Evolutionary conservation across 2,113 vertebrate species (phyloP), one percentile per base, ranked within the genome.

Genomic region (Eleginops maclovinus): DNA sequence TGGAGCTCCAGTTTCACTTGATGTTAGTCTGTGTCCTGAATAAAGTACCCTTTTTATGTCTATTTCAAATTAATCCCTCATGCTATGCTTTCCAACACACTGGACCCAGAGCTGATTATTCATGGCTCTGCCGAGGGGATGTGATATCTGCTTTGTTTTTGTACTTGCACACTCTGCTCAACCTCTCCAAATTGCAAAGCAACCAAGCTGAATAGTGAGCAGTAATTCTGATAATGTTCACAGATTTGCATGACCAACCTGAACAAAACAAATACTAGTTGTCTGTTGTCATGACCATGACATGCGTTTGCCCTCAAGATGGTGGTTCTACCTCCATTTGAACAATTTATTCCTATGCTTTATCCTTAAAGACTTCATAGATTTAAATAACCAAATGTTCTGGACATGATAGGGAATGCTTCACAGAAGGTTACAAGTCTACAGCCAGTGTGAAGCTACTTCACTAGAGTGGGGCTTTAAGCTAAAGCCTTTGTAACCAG

Each of bases 1-100:
- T 65, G 46, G 46, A 62, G 24, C 72, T 77, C 41, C 9, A 14
- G 3, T 53, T 79, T 68, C 43, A n/a, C 12, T 40, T 44, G 46
- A 2, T 71, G 14, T 77, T 46, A 28, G 36, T 75, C 36, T 16
- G 36, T 56, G 46, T 79, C 47, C 54, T 69, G 14, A 65, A 53
- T 22, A 41, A 49, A 72, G 11, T 43, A 36, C 7, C 26, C 44
- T 56, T 77, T 49, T 67, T 26, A 36, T 60, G 28, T 54, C 53
- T 53, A 4, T 66, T 53, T 75, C 26, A 58, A 67, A 71, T 71
- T 19, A 67, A 19, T 59, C 61, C 26, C 46, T 50, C 19, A 11
- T 17, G n/a, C 56, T 31, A 22, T 26, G 50, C 0, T 58, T 63
- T 53, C 41, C 40, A 36, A 72, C 11, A 55, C 36, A 36, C 49